Evolutionary conservation across 2,113 vertebrate genomes (phyloP), one percentile per base, ranked within the genome.

Genomic region (Nibea coibor): DNA sequence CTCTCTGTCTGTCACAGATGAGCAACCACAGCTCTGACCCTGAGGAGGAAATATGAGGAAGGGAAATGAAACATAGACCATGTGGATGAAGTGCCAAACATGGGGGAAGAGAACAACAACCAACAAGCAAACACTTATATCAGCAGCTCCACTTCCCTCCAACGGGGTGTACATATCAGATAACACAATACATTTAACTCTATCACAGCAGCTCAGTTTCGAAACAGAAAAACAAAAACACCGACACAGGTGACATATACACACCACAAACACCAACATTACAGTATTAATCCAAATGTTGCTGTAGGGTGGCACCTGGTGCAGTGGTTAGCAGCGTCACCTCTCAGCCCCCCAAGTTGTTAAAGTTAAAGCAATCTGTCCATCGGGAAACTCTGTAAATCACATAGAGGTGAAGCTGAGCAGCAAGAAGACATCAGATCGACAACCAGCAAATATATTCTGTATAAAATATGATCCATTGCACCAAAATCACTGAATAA

Each of bases 31-130:
- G 90, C 93, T 94, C 91, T 75, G 95, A 94, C 83, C 91, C 85
- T 15, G 95, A 95, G 68, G 94, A 95, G 28, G 94, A 94, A 89
- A 94, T 95, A 91, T 95, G 91, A 95, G 82, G 58, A 59, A 47
- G 77, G 70, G 89, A 84, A 62, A 78, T 69, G 67, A 85, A 76
- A 77, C 10, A 35, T 50, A 80, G 75, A 79, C 72, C 80, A 83
- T 48, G 75, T 63, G 80, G 70, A 90, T 80, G 22, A 90, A 88
- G 92, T 86, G 88, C 90, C 91, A 92, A 89, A 92, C 88, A 90
- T 87, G 87, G 92, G 91, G 88, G 93, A 94, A 90, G 90, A 93
- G 89, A 90, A 87, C 75, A 82, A 64, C 80, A 80, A 78, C 75
- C 68, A 73, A 62, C 58, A 76, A 84, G 79, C 70, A 80, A 83